Conservation (phyloP, 2,113 vertebrate species). For the Mugil cephalus region DNA sequence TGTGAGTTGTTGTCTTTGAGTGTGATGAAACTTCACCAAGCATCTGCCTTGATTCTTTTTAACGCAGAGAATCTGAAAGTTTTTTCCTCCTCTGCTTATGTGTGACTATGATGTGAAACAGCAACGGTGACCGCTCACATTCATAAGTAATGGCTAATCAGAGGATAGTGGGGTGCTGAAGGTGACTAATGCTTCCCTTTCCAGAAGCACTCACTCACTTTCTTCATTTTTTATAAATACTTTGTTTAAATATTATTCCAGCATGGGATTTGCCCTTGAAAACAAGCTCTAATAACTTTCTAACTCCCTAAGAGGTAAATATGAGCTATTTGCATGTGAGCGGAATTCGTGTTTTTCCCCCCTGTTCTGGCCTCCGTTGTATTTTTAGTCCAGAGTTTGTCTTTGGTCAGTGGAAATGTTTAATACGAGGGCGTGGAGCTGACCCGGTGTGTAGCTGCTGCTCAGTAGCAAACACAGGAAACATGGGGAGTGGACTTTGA, state of each 20-base stretch:
- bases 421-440: constrained; percentile 43
- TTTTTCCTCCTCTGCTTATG: too few relatives aligned
- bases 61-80: too few relatives aligned
- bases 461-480: constrained; percentile 48
- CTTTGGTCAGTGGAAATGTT: constrained; percentile 69
- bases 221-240: constrained; percentile 71
- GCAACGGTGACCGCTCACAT: too few relatives aligned
- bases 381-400: constrained; percentile 71
- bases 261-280: constrained; percentile 54
- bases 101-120: background rate
- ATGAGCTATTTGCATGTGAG: constrained; percentile 58
- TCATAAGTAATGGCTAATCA: background rate
- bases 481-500: constrained; percentile 29
- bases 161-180: constrained; percentile 7
- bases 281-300: constrained; percentile 30
- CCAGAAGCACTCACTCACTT: constrained; percentile 25
- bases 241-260: constrained; percentile 75
- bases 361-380: constrained; percentile 12
- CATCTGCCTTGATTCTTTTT: too few relatives aligned
- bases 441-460: constrained; percentile 23
- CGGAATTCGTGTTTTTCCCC: constrained; percentile 21
- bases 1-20: too few relatives aligned
- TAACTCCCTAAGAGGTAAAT: constrained; percentile 49
- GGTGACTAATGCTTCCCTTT: constrained; percentile 38
- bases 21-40: too few relatives aligned